phyloP scores from a whole-genome alignment of 2,888 invertebrate species.

The Asteroscopus sphinx region DNA sequence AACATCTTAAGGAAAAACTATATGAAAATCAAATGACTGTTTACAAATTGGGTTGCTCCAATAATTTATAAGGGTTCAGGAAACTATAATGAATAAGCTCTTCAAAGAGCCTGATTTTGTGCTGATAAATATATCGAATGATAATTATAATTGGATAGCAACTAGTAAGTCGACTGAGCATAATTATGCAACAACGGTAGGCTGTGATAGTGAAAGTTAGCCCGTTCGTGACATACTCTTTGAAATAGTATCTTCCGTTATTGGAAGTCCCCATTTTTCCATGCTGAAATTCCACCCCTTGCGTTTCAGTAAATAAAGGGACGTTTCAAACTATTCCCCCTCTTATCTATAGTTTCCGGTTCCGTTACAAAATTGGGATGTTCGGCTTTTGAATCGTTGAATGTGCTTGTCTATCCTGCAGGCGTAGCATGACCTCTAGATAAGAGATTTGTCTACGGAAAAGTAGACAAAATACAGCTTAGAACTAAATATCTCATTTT shows the following conservation, averaged over 20 bases:
- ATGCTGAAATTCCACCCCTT: conserved; percentile 44
- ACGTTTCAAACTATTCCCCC: conserved; percentile 43
- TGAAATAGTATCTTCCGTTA: conserved; percentile 54
- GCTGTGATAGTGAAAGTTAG: conserved; percentile 68
- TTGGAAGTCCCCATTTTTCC: conserved; percentile 52
- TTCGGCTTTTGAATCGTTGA: conserved; percentile 14
- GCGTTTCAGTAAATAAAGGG: conserved; percentile 53
- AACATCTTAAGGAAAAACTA: too few relatives aligned
- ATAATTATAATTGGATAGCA: conserved; percentile 31
- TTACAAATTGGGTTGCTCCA: too few relatives aligned
- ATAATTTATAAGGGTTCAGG: too few relatives aligned
- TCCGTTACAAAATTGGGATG: conserved; percentile 25
- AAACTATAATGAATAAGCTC: too few relatives aligned
- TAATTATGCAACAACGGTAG: conserved; percentile 56
- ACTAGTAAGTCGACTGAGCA: conserved; percentile 19
- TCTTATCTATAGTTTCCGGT: conserved; percentile 59
- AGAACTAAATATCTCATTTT: too few relatives aligned
- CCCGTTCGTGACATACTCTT: conserved; percentile 60
- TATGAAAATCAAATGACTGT: too few relatives aligned
- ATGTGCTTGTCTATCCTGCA: not conserved
- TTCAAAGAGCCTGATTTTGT: too few relatives aligned
- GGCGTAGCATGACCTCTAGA: too few relatives aligned
- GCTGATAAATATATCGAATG: conserved; percentile 5
- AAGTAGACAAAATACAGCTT: too few relatives aligned
- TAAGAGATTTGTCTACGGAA: too few relatives aligned